Base-by-base conservation (phyloP, 2,797 vertebrate species). In the Sebastes itinus region DNA sequence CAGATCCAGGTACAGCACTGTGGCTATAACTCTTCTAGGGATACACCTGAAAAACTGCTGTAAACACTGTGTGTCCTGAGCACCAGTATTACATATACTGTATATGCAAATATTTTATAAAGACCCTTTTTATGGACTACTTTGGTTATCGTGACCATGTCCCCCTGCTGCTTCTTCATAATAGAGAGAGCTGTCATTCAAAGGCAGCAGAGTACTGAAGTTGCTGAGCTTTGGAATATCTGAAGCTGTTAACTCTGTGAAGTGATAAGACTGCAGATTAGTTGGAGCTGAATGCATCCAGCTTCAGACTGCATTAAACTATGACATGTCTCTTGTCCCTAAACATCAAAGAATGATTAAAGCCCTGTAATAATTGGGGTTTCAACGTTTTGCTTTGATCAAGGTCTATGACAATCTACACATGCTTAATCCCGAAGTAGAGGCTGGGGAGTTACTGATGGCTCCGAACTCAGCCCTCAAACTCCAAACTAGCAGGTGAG, bases 401-500 rank as follows among this genome's bases (percentile, higher is more conserved):
- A 85, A 99, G 99, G 98, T 99, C 33, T 99, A 98, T 92, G 98
- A 99, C 89, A 97, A 97, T 76, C 93, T 99, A 58, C 92, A 91
- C 61, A 92, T 99, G 78, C 65, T 97, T 80, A 95, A 95, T 88
- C 97, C 98, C 13, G 94, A 95, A 89, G 84, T 96, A 23, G 94
- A 96, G 88, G 90, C 95, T 14, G 96, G 96, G 18, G 97, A 97
- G 82, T 96, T 99, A 78, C 89, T 99, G 91, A 97, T 99, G 97
- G 97, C 97, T 32, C 98, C 98, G 2, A 98, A 98, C 93, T 99
- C 98, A 0, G 92, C 95, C 55, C 90, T 99, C 62, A 98, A 96
- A 88, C 97, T 99, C 5, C 96, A 96, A 64, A 99, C 97, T 8
- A 99, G 98, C 95, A 97, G 98, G 98, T 99, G 72, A 81, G 90